phyloP scores from a whole-genome alignment of 2,888 invertebrate genomes.

The Tinea trinotella region DNA sequence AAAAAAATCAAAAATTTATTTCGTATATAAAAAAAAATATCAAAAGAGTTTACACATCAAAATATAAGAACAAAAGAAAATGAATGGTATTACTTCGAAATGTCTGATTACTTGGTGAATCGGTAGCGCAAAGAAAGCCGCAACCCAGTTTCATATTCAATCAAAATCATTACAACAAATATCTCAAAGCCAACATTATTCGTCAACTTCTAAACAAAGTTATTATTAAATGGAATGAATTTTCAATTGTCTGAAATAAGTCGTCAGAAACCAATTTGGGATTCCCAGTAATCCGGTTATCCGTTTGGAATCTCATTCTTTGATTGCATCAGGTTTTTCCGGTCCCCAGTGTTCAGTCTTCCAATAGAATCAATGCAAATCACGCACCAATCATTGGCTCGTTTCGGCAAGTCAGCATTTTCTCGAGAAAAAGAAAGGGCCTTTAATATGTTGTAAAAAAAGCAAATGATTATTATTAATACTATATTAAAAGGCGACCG shows the following conservation, averaged over 20 bases:
- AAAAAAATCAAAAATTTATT: too few relatives aligned
- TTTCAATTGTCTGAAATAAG: slow-evolving; percentile 18
- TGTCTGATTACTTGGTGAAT: neutral
- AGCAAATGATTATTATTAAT: neutral
- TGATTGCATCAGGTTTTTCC: slow-evolving; percentile 17
- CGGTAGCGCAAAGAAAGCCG: neutral
- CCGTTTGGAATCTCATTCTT: slow-evolving; percentile 17
- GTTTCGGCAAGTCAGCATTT: slow-evolving; percentile 14
- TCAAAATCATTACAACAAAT: too few relatives aligned
- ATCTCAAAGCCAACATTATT: neutral
- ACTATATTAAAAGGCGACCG: too few relatives aligned
- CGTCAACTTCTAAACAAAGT: slow-evolving; percentile 7
- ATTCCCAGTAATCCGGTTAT: slow-evolving; percentile 14
- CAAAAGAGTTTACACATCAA: neutral
- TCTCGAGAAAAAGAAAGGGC: slow-evolving; percentile 3
- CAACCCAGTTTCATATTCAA: too few relatives aligned
- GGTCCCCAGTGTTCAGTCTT: neutral
- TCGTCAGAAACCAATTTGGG: slow-evolving; percentile 18
- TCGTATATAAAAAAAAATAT: too few relatives aligned
- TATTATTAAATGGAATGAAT: slow-evolving; percentile 7
- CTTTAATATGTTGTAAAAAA: slow-evolving; percentile 4
- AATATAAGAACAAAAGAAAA: neutral
- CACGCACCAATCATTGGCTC: slow-evolving; percentile 15
- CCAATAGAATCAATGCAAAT: slow-evolving; percentile 15
- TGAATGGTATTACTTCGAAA: neutral